Percentiles rank a stretch among this genome's conserved stretches.
These are phyloP conservation scores for Caenorhabditis doughertyi DNA, from an alignment of 2,888 invertebrate genomes.

Conservation along the genomic window DNA sequence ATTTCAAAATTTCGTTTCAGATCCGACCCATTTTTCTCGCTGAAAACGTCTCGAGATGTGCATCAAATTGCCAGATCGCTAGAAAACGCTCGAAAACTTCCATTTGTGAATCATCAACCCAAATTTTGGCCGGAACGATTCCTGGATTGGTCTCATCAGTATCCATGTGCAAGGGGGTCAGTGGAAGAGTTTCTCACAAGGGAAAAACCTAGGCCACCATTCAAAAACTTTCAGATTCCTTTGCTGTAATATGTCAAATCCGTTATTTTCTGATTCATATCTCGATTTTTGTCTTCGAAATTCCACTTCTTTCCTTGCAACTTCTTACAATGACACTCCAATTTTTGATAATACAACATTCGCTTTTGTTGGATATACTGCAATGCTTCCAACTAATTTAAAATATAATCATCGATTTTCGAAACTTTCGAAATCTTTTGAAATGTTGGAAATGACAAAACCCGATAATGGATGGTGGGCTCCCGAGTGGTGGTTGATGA, in stretches of 20 bases:
- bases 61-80: slow-evolving; percentile 56
- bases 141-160: slow-evolving; percentile 72
- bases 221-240: slow-evolving; percentile 54
- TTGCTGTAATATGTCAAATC: slow-evolving; percentile 69
- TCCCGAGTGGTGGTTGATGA: slow-evolving; percentile 80
- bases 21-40: slow-evolving; percentile 56
- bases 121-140: slow-evolving; percentile 81
- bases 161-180: slow-evolving; percentile 67
- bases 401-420: slow-evolving; percentile 79
- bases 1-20: slow-evolving; percentile 24
- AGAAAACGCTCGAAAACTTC: slow-evolving; percentile 68
- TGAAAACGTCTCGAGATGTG: slow-evolving; percentile 55
- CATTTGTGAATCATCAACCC: slow-evolving; percentile 74
- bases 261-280: slow-evolving; percentile 66
- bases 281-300: slow-evolving; percentile 74
- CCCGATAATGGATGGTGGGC: slow-evolving; percentile 77
- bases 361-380: slow-evolving; percentile 80
- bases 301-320: slow-evolving; percentile 78
- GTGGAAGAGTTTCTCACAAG: too few species aligned
- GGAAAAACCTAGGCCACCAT: background rate
- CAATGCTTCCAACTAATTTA: slow-evolving; percentile 75
- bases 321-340: slow-evolving; percentile 82
- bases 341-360: slow-evolving; percentile 80
- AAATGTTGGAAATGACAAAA: slow-evolving; percentile 68
- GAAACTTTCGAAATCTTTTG: slow-evolving; percentile 74